A percentile compares a stretch with the other conserved stretches of the same genome.
Conservation (phyloP, 2,888 invertebrate genomes). For the Leucophenga montana region DNA sequence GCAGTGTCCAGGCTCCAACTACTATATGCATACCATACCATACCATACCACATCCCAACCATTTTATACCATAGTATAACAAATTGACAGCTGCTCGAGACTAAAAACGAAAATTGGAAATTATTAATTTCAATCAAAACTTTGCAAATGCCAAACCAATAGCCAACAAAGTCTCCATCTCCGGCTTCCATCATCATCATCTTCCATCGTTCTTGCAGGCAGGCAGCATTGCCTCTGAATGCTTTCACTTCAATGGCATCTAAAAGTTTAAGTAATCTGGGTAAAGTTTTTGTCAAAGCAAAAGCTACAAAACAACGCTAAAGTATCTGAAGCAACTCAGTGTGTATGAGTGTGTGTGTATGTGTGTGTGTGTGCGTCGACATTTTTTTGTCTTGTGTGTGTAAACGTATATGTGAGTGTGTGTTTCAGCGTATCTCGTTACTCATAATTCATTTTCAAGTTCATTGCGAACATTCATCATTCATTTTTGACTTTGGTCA, state of each 20-base stretch:
- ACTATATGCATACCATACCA: no score
- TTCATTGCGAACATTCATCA: conserved; percentile 53
- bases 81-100: no score
- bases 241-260: not conserved
- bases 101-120: conserved; percentile 54
- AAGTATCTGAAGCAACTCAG: no score
- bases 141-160: conserved; percentile 37
- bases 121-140: conserved; percentile 64
- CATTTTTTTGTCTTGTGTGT: not conserved
- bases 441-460: conserved; percentile 55
- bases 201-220: no score
- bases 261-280: conserved; percentile 16
- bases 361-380: not conserved
- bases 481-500: conserved; percentile 39
- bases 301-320: not conserved
- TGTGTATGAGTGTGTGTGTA: not conserved
- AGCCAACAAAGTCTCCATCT: not conserved
- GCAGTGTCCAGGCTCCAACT: no score
- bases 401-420: not conserved
- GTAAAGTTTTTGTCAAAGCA: conserved; percentile 15
- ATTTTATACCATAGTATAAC: no score
- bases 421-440: conserved; percentile 2
- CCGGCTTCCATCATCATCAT: no score
- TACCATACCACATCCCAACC: no score
- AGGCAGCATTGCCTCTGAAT: not conserved